Percentiles rank a stretch among this genome's conserved stretches.
phyloP scores from a whole-genome alignment of 2,113 vertebrate species.

The Amblyornis subalaris region DNA sequence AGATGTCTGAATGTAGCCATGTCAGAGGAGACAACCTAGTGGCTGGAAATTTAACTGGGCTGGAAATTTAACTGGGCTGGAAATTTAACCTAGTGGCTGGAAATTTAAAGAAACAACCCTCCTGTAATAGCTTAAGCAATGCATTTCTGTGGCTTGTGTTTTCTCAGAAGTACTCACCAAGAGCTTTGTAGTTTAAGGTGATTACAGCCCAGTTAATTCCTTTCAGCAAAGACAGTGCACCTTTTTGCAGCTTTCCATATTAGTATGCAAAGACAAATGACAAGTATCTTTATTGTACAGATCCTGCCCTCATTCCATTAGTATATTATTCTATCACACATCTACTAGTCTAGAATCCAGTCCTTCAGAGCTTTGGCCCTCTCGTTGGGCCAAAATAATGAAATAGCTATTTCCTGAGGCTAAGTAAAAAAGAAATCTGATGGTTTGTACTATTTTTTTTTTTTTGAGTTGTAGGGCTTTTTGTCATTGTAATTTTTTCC shows the following conservation, averaged over 20 bases:
- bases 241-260: neutral
- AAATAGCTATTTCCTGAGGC: neutral
- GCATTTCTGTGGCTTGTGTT: neutral
- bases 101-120: neutral
- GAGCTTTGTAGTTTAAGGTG: neutral
- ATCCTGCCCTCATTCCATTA: neutral
- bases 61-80: too few species aligned
- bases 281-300: neutral
- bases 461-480: neutral
- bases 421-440: neutral
- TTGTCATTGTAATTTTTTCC: neutral
- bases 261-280: neutral
- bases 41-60: too few species aligned
- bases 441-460: neutral
- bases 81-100: too few species aligned
- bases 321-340: neutral
- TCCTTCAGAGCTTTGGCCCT: neutral
- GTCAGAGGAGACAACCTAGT: neutral
- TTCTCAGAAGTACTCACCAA: neutral
- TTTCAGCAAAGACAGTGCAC: neutral
- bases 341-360: neutral
- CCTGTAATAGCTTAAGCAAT: neutral
- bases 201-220: neutral
- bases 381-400: neutral
- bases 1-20: neutral